A percentile compares a stretch with the other conserved stretches of the same genome.
Evolutionary conservation across 2,113 vertebrate genomes (phyloP).

Genomic region (Nothobranchius furzeri): DNA sequence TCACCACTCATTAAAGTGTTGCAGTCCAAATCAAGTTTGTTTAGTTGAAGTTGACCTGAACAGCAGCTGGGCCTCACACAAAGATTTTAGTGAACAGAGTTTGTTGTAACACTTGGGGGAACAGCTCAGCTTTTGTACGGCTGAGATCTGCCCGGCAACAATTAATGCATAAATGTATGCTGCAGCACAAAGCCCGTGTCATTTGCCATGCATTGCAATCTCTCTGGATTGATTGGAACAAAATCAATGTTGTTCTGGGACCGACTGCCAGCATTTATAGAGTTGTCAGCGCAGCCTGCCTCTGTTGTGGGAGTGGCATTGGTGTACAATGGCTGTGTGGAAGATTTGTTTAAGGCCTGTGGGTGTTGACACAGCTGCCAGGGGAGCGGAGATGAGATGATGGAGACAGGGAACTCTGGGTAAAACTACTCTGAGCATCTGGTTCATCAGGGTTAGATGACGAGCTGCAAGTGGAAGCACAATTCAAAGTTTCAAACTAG

Average conservation of each 20-base stretch:
- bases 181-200: slow-evolving; percentile 39
- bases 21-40: slow-evolving; percentile 31
- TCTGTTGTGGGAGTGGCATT: slow-evolving; percentile 49
- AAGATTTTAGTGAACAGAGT: slow-evolving; percentile 26
- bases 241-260: slow-evolving; percentile 75
- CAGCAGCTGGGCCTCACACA: slow-evolving; percentile 55
- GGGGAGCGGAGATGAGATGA: slow-evolving; percentile 41
- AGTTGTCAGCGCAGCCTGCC: slow-evolving; percentile 66
- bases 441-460: slow-evolving; percentile 46
- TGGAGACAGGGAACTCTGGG: slow-evolving; percentile 53
- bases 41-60: slow-evolving; percentile 21
- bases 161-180: slow-evolving; percentile 61
- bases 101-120: slow-evolving; percentile 31
- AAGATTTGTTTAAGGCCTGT: slow-evolving; percentile 75
- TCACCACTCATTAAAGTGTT: not conserved
- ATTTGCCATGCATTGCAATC: slow-evolving; percentile 61
- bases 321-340: slow-evolving; percentile 58
- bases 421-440: slow-evolving; percentile 45
- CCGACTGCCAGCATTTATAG: slow-evolving; percentile 67
- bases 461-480: slow-evolving; percentile 31
- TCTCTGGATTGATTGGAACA: slow-evolving; percentile 67
- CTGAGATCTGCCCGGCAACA: slow-evolving; percentile 69
- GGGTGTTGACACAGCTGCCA: slow-evolving; percentile 82
- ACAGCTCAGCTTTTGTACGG: slow-evolving; percentile 22
- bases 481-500: slow-evolving; percentile 24